Conservation (phyloP, 2,888 invertebrate genomes). For the Chrysomela aeneicollis region DNA sequence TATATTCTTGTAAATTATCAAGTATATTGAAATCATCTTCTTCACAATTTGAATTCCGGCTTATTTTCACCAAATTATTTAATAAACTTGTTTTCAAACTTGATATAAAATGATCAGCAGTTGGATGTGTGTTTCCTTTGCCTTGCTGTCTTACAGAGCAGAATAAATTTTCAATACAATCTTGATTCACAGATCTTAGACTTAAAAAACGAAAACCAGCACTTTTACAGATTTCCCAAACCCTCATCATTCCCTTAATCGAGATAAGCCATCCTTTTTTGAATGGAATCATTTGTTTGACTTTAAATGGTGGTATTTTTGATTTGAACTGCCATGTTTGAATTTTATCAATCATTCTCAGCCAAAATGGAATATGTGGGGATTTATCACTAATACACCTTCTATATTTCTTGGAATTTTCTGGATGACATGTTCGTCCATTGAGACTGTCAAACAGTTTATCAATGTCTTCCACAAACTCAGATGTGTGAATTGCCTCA, state of each 20-base stretch:
- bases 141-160: constrained; percentile 7
- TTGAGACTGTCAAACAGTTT: constrained; percentile 33
- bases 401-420: constrained; percentile 24
- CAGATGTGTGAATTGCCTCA: constrained; percentile 27
- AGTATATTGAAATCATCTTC: neutral
- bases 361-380: constrained; percentile 25
- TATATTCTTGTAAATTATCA: too few relatives aligned
- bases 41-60: neutral
- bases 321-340: constrained; percentile 25
- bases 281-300: constrained; percentile 28
- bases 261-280: constrained; percentile 28
- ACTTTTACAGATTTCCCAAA: constrained; percentile 5
- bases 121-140: constrained; percentile 10
- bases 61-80: neutral
- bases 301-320: neutral
- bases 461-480: constrained; percentile 37
- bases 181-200: constrained; percentile 17
- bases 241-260: constrained; percentile 11
- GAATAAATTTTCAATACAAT: constrained; percentile 28
- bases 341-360: constrained; percentile 19
- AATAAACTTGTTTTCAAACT: constrained; percentile 11
- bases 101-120: constrained; percentile 20
- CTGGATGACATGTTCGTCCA: constrained; percentile 14
- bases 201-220: constrained; percentile 13
- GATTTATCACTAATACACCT: constrained; percentile 18